Base-by-base conservation (phyloP, 2,888 invertebrate genomes). In the Euplexia lucipara region DNA sequence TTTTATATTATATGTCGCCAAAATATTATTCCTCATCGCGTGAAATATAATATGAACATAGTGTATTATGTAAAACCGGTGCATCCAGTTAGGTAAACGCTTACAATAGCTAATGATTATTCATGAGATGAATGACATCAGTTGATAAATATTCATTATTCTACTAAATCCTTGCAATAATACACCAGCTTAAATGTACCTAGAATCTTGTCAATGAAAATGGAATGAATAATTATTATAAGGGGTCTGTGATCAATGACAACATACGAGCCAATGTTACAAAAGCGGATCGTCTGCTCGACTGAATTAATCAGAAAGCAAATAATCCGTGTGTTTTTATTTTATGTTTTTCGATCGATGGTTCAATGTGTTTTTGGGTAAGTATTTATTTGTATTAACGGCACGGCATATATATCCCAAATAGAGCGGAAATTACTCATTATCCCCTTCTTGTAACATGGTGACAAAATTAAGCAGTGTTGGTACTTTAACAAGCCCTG, bases 141-240 rank as follows among this genome's bases (percentile, higher is more conserved):
- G 67, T 78, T 89, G 76, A 88, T 90, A 90, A 88, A 90, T 90
- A 90, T 90, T 90, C 89, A 89, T 83, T 75, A 80, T 84, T 84
- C 73, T 73, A 85, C 82, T 83, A 86, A 86, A 88, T 87, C 86
- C 81, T 75, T 75, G 76, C 75, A 86, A 84, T 88, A 88, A 86
- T 84, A 84, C 85, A 84, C 80, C 77, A 78, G 83, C 67, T 83
- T 82, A 83, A 85, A 80, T 83, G 77, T 80, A 81, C 75, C 52
- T 66, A 66, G 52, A 81, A 73, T 73, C 78, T 81, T 84, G 83
- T 84, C 78, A 83, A 83, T 84, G 82, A 82, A 85, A 79, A 81
- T 64, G 62, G 76, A 83, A 84, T 86, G 82, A 84, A 82, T 86
- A 71, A 78, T 75, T 61, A 75, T 75, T 61, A 75, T 75, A 56